Evolutionary conservation across 2,888 invertebrate species (phyloP), one percentile per base, ranked within the genome.

Genomic region (Sabatieria punctata): DNA sequence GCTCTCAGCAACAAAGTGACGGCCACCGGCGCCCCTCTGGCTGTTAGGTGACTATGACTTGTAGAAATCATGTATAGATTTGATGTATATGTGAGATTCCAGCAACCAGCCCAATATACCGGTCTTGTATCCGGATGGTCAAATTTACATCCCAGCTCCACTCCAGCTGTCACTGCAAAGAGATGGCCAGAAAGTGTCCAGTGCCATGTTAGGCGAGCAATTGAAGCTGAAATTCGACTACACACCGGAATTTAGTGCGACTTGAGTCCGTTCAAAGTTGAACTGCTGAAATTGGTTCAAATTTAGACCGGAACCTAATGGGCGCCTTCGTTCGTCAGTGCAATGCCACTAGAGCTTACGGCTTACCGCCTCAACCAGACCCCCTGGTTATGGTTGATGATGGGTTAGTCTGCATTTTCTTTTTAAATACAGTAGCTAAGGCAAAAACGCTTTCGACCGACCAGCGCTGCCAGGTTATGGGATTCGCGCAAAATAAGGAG

Each of bases 21-120:
- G 2, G 47, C 47, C 4, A 22, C 43, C n/a, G 47, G 43, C 2
- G 25, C 42, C 6, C 11, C 41, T 23, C 21, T 47, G 13, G 36
- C 37, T 22, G 47, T 45, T 19, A 41, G 22, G 45, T 45, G 25
- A n/a, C n/a, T n/a, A n/a, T n/a, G n/a, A n/a, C n/a, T n/a, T n/a
- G n/a, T n/a, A n/a, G n/a, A n/a, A n/a, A n/a, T n/a, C n/a, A n/a
- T n/a, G 35, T 30, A 15, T 33, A 19, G 6, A 6, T 8, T 43
- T 11, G 22, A 22, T 8, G 21, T 38, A 8, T 22, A 8, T 6
- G 13, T 40, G 6, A 8, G 4, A 23, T 27, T 25, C 15, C 33
- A 44, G 44, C 24, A 44, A 36, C 18, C 30, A 35, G 15, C 25
- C 35, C 23, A n/a, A 22, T 24, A 19, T 25, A n/a, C 19, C 30